Evolutionary conservation across 1,140 invertebrate genomes (phyloP).

Genomic region (Scaptomyza pallida): DNA sequence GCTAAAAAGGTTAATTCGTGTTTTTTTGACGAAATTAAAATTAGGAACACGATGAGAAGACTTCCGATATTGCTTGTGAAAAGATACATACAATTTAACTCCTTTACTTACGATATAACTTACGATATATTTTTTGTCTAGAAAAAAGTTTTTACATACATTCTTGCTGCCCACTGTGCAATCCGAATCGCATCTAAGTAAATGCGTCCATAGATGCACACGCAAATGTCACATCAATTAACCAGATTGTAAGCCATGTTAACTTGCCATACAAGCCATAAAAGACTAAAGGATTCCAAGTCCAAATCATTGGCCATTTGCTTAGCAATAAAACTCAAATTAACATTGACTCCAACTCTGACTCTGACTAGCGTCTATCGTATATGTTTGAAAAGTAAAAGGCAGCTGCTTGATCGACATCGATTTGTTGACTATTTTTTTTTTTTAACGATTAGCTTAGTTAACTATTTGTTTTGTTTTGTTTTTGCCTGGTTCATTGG

Average conservation of each 20-base stretch:
- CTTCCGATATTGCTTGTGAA: too few species aligned
- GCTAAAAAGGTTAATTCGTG: background rate
- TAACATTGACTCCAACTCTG: slow-evolving; percentile 51
- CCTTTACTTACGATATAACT: too few species aligned
- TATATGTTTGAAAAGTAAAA: slow-evolving; percentile 69
- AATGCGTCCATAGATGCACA: slow-evolving; percentile 52
- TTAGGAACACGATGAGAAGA: too few species aligned
- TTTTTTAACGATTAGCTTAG: background rate
- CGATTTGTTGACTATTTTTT: background rate
- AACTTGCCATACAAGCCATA: slow-evolving; percentile 17
- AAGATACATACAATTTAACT: too few species aligned
- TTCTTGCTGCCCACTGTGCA: slow-evolving; percentile 33
- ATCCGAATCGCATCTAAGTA: slow-evolving; percentile 18
- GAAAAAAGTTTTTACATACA: too few species aligned
- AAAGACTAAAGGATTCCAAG: background rate
- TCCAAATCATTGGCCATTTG: slow-evolving; percentile 4
- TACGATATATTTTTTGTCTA: background rate
- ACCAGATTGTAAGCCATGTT: slow-evolving; percentile 21
- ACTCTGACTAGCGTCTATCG: too few species aligned
- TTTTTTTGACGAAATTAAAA: too few species aligned
- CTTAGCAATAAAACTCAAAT: slow-evolving; percentile 48
- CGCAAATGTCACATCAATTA: slow-evolving; percentile 68
- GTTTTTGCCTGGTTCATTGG: slow-evolving; percentile 47
- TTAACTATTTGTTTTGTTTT: background rate
- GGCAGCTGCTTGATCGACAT: slow-evolving; percentile 35